Evolutionary conservation across 1,140 invertebrate species (phyloP), one percentile per base, ranked within the genome.

Genomic region (Cotesia glomerata): DNA sequence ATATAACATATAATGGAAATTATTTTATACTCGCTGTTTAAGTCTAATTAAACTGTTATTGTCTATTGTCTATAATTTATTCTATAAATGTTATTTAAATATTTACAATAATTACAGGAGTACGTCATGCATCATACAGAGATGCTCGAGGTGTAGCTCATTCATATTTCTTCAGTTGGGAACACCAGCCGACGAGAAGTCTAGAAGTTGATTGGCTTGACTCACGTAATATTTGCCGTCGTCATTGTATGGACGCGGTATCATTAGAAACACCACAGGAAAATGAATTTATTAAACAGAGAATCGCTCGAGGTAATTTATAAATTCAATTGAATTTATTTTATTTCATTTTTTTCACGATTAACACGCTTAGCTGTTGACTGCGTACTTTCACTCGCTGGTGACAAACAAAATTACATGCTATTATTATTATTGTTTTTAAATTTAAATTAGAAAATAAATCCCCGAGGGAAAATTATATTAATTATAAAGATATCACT

Each of bases 81-180:
- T 62, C 26, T 36, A 11, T 39, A 72, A 68, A 58, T 9, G n/a
- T 72, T 39, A 68, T 74, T n/a, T 67, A 59, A 32, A 49, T 26
- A 36, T 72, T 61, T 59, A 11, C 66, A 26, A 64, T 72, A 79
- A 73, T 83, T 85, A 73, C 79, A 95, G 93, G 94, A 69, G 94
- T 96, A 2, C 91, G 94, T 73, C 95, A 96, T 80, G 92, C 94
- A 14, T 92, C 92, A 8, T 96, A 95, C 87, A 91, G 94, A 75
- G 95, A 96, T 82, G 94, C 93, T 3, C 88, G 94, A 63, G 94
- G 94, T 18, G 94, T 95, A 14, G 90, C 92, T 1, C 95, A 96
- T 80, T 95, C 95, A 32, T 97, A 97, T 86, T 97, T 97, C 92
- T 96, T 96, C 91, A 95, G 94, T 80, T 96, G 95, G 95, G 93